Conservation (phyloP, 2,888 invertebrate genomes). For the Epiblema foenella region DNA sequence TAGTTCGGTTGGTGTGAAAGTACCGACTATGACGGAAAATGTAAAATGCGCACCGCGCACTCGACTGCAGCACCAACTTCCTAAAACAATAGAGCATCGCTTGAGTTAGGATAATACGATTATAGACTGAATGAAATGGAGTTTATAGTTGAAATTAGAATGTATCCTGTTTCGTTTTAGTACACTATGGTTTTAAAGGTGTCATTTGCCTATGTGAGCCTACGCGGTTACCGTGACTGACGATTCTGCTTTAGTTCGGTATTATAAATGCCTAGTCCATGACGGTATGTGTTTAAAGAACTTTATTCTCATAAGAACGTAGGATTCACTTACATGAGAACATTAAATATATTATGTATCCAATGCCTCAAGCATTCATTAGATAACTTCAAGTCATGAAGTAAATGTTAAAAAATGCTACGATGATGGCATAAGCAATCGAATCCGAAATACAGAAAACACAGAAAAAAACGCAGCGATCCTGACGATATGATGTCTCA, state of each 20-base stretch:
- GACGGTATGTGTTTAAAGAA: no score
- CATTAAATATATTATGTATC: no score
- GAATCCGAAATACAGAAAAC: background rate
- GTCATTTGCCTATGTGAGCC: conserved; percentile 1
- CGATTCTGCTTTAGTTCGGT: conserved; percentile 59
- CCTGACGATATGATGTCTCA: no score
- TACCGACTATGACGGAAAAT: conserved; percentile 16
- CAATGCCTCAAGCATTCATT: background rate
- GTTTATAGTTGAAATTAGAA: conserved; percentile 7
- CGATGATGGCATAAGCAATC: background rate
- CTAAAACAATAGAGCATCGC: conserved; percentile 10
- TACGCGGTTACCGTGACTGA: conserved; percentile 67
- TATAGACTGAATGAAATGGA: background rate
- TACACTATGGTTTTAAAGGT: conserved; percentile 2
- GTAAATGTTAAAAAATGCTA: background rate
- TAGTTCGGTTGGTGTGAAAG: conserved; percentile 49
- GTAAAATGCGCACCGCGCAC: conserved; percentile 52
- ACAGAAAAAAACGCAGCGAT: background rate
- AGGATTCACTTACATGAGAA: no score
- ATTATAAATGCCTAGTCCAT: conserved; percentile 1
- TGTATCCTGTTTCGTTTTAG: background rate
- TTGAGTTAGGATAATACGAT: background rate
- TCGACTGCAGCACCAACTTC: conserved; percentile 64
- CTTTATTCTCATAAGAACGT: no score
- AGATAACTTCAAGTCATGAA: background rate